Evolutionary conservation across 2,888 invertebrate genomes (phyloP), one percentile per base, ranked within the genome.

Genomic region (Caenorhabditis sp.): DNA sequence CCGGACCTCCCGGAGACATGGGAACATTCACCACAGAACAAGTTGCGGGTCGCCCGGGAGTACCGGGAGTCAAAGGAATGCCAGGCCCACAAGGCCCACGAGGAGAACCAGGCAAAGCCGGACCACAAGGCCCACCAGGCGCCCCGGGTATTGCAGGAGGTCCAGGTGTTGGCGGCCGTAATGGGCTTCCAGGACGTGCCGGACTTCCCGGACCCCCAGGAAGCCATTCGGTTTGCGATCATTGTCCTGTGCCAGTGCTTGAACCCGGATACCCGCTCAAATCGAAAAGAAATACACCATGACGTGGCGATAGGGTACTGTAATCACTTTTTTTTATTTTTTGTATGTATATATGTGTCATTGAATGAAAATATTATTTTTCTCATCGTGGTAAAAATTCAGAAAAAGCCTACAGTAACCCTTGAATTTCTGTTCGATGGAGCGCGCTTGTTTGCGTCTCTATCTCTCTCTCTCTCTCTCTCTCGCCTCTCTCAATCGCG

Each of bases 81-180:
- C 67, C 59, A 49, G 73, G 73, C 56, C 57, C 61, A 36, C 64
- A 69, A 10, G 73, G 73, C 54, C 68, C 68, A 43, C 56, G 65
- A 53, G 73, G 73, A 65, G 38, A 56, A 3, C 57, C 20, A 1
- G 59, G 72, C 21, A 65, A 68, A 27, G 65, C 62, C n/a, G 73
- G 73, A 65, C 62, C 65, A n/a, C 64, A 65, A 26, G 69, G 73
- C 31, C 73, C 66, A 2, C 69, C 73, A 3, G 73, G 73, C 31
- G 66, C 57, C 17, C 63, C 57, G 25, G 73, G 73, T 63, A 61
- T 66, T 31, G 54, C 63, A 1, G 73, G 73, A 66, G 66, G 73
- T 36, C 60, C 60, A 0, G 73, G 73, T 60, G 60, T 69, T 1
- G 52, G 58, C 21, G 73, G 73, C 10, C 62, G 73, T 25, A 63